These are phyloP conservation scores for Bufo bufo DNA, from an alignment of 2,113 vertebrate species.

Conservation along the genomic window DNA sequence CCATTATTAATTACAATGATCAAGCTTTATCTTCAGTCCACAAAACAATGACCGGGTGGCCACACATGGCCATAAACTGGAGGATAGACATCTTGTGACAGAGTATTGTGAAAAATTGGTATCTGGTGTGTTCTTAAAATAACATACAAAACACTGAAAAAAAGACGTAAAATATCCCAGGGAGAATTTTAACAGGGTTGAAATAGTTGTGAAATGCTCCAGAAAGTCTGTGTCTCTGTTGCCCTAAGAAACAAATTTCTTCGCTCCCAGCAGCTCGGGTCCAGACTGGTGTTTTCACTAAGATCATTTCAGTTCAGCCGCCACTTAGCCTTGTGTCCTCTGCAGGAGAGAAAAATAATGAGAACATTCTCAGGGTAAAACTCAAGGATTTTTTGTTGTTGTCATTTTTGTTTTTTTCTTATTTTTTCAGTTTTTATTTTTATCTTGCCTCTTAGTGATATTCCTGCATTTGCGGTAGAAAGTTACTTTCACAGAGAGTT, in stretches of 20 bases:
- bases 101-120: background rate
- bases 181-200: background rate
- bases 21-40: no score
- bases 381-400: background rate
- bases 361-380: slow-evolving; percentile 55
- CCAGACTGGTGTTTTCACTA: slow-evolving; percentile 38
- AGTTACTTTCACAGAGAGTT: background rate
- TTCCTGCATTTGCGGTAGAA: background rate
- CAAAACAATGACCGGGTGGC: no score
- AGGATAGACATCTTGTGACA: no score
- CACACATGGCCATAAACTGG: no score
- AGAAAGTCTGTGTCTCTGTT: slow-evolving; percentile 11
- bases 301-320: slow-evolving; percentile 58
- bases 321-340: slow-evolving; percentile 50
- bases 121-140: background rate
- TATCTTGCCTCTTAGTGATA: rapidly evolving
- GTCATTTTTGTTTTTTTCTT: background rate
- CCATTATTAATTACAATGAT: no score
- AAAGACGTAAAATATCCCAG: background rate
- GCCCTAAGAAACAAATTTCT: background rate
- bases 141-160: background rate
- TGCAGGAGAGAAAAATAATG: slow-evolving; percentile 62
- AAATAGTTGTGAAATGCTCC: background rate
- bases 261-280: slow-evolving; percentile 46
- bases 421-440: background rate